Percentiles rank a stretch among this genome's conserved stretches.
These are phyloP conservation scores for Diadumene lineata DNA, from an alignment of 92 coral and sea anemone species.

Conservation along the genomic window DNA sequence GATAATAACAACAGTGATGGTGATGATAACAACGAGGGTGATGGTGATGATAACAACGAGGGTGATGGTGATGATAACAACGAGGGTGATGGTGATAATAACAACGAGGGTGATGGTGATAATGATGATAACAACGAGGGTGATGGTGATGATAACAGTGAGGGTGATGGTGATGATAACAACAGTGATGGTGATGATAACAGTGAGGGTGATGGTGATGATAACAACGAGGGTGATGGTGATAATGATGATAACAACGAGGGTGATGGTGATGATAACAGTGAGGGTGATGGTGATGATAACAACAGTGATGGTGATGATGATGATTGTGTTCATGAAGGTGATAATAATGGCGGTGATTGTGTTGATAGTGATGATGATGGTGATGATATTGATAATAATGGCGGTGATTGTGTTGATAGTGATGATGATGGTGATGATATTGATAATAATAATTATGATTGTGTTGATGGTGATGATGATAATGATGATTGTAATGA, in stretches of 20 bases:
- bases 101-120: neutral
- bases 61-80: neutral
- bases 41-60: neutral
- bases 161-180: neutral
- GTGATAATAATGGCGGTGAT: neutral
- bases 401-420: neutral
- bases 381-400: neutral
- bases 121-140: neutral
- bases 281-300: neutral
- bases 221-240: neutral
- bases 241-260: neutral
- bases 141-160: neutral
- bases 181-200: neutral
- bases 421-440: neutral
- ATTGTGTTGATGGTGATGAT: neutral
- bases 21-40: neutral
- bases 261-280: neutral
- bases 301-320: neutral
- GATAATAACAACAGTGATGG: neutral
- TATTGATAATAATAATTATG: neutral
- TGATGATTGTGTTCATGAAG: neutral
- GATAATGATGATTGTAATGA: neutral
- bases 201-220: neutral
- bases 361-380: neutral
- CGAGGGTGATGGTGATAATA: neutral